Evolutionary conservation across 2,888 invertebrate species (phyloP), one percentile per base, ranked within the genome.

Genomic region (Heliconius ismenius): DNA sequence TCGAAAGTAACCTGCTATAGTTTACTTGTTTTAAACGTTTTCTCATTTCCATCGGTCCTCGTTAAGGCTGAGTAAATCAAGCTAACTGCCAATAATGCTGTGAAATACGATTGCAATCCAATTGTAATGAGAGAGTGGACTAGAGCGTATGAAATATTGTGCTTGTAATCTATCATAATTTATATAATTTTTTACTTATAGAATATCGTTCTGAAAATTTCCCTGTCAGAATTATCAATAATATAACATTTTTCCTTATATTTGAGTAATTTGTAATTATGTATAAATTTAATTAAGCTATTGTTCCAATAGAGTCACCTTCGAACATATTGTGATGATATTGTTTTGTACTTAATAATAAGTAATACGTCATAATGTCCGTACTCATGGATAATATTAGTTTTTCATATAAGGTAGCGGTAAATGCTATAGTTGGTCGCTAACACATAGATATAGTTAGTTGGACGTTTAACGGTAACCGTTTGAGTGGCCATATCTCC

Each of bases 1-100:
- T 92, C 89, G 92, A 91, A 92, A 92, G 92, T 92, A 89, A 87
- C 86, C 88, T 86, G 88, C 87, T 88, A 87, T 85, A 86, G 86
- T 88, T 87, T 87, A 87, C 86, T 84, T 83, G 83, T 83, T 83
- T 84, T 84, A 81, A 82, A 81, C 83, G 84, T 84, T 86, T 81
- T 81, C 81, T 81, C 81, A 82, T 81, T 84, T 82, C 81, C 82
- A 81, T 80, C 80, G 81, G 78, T 78, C 78, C 79, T 81, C 79
- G 79, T 81, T 80, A 78, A 76, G 60, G 76, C 75, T 64, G 64
- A 75, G 79, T 81, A 79, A 79, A 79, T 79, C 78, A 79, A 80
- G 77, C 74, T 77, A 70, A 76, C 75, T 76, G 79, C 76, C 79
- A 74, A 73, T 76, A 78, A 62, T 76, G 67, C 65, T 76, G 76